Conservation (phyloP, 2,888 invertebrate genomes). For the Entomobrya proxima region DNA sequence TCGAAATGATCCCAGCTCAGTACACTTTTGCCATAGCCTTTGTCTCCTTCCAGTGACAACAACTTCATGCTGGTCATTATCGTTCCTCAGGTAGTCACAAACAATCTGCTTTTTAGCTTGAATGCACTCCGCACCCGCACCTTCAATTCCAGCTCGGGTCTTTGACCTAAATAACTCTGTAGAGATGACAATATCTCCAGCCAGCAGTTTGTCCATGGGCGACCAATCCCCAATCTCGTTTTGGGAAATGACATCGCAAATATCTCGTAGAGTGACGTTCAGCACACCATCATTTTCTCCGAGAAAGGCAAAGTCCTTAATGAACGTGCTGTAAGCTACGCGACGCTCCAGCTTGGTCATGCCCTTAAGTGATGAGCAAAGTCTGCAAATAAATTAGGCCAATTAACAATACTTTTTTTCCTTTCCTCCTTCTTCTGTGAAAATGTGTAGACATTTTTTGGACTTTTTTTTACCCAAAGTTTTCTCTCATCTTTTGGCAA, state of each 20-base stretch:
- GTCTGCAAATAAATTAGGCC: background rate
- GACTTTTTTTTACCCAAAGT: slow-evolving; percentile 34
- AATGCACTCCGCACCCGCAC: slow-evolving; percentile 9
- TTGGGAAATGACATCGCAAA: slow-evolving; percentile 46
- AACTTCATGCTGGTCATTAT: slow-evolving; percentile 7
- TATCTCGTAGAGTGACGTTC: slow-evolving; percentile 12
- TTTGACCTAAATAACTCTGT: slow-evolving; percentile 37
- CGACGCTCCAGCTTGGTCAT: slow-evolving; percentile 38
- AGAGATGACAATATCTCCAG: slow-evolving; percentile 29
- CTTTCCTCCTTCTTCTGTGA: background rate
- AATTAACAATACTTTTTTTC: background rate
- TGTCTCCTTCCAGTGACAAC: slow-evolving; percentile 32
- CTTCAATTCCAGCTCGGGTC: background rate
- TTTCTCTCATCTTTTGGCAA: slow-evolving; percentile 23
- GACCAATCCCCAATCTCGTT: slow-evolving; percentile 20
- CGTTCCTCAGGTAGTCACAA: slow-evolving; percentile 33
- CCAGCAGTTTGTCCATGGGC: slow-evolving; percentile 33
- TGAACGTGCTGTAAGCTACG: slow-evolving; percentile 26
- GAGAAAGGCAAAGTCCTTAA: slow-evolving; percentile 45
- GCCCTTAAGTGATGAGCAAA: slow-evolving; percentile 39
- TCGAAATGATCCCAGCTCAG: slow-evolving; percentile 51
- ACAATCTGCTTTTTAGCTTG: slow-evolving; percentile 24
- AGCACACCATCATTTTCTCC: slow-evolving; percentile 36
- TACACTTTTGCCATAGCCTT: slow-evolving; percentile 45
- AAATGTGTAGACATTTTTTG: background rate